A percentile compares a stretch with the other conserved stretches of the same genome.
Evolutionary conservation across 2,888 invertebrate species (phyloP).

Genomic region (Mayetiola destructor): DNA sequence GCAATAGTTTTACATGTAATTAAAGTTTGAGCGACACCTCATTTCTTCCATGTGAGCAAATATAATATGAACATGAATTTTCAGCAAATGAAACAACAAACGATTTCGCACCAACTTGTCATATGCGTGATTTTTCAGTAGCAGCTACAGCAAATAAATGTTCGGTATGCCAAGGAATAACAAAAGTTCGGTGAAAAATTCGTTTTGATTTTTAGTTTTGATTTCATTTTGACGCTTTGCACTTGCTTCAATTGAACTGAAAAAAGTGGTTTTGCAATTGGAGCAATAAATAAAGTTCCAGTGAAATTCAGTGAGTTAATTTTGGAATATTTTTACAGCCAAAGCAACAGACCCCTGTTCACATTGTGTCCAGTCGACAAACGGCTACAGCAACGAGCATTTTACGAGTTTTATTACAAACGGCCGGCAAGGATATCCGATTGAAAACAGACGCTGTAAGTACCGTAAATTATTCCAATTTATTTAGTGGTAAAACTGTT

Average conservation of each 20-base stretch:
- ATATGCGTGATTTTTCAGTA: background rate
- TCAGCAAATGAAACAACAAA: too few species aligned
- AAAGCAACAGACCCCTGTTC: constrained; percentile 84
- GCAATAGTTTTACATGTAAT: too few species aligned
- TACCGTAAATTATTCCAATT: too few species aligned
- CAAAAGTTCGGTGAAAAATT: background rate
- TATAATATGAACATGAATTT: too few species aligned
- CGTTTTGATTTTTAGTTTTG: background rate
- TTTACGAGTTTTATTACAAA: constrained; percentile 70
- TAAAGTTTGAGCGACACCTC: too few species aligned
- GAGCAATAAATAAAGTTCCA: too few species aligned
- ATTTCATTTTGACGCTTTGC: background rate
- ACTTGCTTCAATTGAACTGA: too few species aligned
- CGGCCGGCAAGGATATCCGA: constrained; percentile 81
- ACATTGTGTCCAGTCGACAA: constrained; percentile 85
- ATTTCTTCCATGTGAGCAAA: too few species aligned
- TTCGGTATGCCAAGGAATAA: background rate
- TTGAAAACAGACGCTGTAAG: constrained; percentile 78
- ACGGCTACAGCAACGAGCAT: constrained; percentile 86
- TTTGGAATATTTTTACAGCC: constrained; percentile 43
- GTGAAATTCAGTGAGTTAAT: too few species aligned
- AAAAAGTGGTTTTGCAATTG: too few species aligned
- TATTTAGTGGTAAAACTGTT: too few species aligned
- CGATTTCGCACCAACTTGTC: too few species aligned
- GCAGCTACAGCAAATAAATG: background rate